Evolutionary conservation across 2,797 vertebrate species (phyloP).

Genomic region (Chiropotes sagulatus): DNA sequence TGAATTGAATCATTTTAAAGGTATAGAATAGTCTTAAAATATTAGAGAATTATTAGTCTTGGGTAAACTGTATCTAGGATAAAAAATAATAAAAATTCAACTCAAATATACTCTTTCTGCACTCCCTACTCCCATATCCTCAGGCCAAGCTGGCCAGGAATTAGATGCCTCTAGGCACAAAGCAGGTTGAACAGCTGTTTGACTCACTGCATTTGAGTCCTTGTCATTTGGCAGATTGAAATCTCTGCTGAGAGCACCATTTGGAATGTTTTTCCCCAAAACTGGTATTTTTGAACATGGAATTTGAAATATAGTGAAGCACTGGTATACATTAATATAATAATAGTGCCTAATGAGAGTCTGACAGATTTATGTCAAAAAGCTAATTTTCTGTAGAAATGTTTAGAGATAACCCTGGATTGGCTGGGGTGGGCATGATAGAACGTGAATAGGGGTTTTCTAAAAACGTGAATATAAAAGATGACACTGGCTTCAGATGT

Average conservation of each 20-base stretch:
- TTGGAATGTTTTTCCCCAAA: neutral
- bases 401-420: neutral
- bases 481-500: neutral
- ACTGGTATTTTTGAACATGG: constrained; percentile 27
- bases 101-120: neutral
- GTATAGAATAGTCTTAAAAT: neutral
- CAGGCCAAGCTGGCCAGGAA: neutral
- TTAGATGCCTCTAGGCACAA: neutral
- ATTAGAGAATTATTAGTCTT: neutral
- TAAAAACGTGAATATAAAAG: neutral
- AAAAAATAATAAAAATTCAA: neutral
- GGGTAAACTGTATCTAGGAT: neutral
- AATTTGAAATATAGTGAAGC: neutral
- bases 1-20: neutral
- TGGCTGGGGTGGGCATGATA: neutral
- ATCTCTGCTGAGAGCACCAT: constrained; percentile 12
- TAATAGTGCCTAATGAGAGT: neutral
- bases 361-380: neutral
- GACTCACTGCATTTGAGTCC: constrained; percentile 29
- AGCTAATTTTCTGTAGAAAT: neutral
- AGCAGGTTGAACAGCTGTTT: constrained; percentile 22
- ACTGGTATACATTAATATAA: neutral
- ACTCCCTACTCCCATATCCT: too few relatives aligned
- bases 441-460: neutral
- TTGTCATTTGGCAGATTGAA: constrained; percentile 41